phyloP scores from a whole-genome alignment of 2,888 invertebrate genomes.

The Salticus scenicus region DNA sequence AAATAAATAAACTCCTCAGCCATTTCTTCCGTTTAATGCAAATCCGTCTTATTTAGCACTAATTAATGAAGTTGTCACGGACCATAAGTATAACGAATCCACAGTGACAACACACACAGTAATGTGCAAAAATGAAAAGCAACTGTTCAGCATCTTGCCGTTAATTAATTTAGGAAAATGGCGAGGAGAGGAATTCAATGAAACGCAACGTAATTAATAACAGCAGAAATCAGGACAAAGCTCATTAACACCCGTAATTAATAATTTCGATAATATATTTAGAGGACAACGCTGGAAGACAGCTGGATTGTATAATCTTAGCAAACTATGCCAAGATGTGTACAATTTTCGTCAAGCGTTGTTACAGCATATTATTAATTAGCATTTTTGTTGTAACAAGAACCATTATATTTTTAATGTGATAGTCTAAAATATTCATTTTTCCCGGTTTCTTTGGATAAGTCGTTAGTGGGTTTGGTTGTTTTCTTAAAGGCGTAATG shows the following conservation, averaged over 20 bases:
- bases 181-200: constrained; percentile 57
- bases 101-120: neutral
- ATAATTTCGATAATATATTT: constrained; percentile 65
- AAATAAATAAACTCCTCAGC: neutral
- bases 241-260: constrained; percentile 65
- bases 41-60: constrained; percentile 61
- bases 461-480: no score
- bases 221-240: constrained; percentile 50
- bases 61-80: constrained; percentile 63
- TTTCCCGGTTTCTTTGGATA: no score
- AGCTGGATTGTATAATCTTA: neutral
- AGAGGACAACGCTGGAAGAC: constrained; percentile 37
- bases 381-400: neutral
- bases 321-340: neutral
- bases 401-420: neutral
- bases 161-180: constrained; percentile 66
- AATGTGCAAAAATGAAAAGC: constrained; percentile 40
- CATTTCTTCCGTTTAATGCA: neutral
- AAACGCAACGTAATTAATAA: constrained; percentile 63
- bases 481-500: no score
- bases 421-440: neutral
- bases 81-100: constrained; percentile 18
- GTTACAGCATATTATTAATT: neutral
- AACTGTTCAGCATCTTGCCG: neutral
- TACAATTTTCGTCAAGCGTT: neutral